A percentile compares a stretch with the other conserved stretches of the same genome.
phyloP scores from a whole-genome alignment of 2,888 invertebrate species.

The Cryptophagus acutangulus region DNA sequence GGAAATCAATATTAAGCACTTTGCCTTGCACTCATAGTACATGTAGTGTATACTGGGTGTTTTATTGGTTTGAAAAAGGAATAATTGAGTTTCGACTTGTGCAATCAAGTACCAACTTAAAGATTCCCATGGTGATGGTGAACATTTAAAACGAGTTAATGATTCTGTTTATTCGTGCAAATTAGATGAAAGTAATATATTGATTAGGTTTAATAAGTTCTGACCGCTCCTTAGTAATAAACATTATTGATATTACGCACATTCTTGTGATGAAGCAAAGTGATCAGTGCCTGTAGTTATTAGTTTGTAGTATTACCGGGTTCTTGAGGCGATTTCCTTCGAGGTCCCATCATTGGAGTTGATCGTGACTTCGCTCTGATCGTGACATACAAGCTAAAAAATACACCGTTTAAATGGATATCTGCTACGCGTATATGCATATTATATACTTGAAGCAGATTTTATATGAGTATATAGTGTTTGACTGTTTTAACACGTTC shows the following conservation, averaged over 20 bases:
- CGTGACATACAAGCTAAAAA: slow-evolving; percentile 39
- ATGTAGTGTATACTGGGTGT: too few relatives aligned
- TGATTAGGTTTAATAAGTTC: slow-evolving; percentile 12
- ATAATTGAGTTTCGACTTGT: too few relatives aligned
- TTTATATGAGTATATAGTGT: slow-evolving; percentile 11
- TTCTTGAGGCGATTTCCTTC: slow-evolving; percentile 39
- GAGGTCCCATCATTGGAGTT: slow-evolving; percentile 37
- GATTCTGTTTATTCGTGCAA: slow-evolving; percentile 1
- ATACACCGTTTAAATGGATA: slow-evolving; percentile 39
- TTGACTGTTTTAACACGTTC: slow-evolving; percentile 20
- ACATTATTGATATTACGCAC: slow-evolving; percentile 28
- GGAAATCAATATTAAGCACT: slow-evolving; percentile 42
- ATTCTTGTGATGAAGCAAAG: slow-evolving; percentile 27
- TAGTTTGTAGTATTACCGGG: slow-evolving; percentile 40
- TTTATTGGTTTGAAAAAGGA: too few relatives aligned
- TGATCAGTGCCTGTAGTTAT: slow-evolving; percentile 39
- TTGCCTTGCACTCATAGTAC: too few relatives aligned
- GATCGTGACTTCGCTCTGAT: slow-evolving; percentile 44
- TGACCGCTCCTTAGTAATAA: slow-evolving; percentile 24
- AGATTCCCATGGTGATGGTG: too few relatives aligned
- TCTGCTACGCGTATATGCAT: slow-evolving; percentile 41
- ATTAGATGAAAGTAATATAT: slow-evolving; percentile 7
- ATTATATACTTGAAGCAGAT: slow-evolving; percentile 28
- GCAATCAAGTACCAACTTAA: too few relatives aligned
- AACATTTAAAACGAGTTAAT: too few relatives aligned